Evolutionary conservation across 2,797 vertebrate genomes (phyloP), one percentile per base, ranked within the genome.

Genomic region (Alcedo quadribrachys): DNA sequence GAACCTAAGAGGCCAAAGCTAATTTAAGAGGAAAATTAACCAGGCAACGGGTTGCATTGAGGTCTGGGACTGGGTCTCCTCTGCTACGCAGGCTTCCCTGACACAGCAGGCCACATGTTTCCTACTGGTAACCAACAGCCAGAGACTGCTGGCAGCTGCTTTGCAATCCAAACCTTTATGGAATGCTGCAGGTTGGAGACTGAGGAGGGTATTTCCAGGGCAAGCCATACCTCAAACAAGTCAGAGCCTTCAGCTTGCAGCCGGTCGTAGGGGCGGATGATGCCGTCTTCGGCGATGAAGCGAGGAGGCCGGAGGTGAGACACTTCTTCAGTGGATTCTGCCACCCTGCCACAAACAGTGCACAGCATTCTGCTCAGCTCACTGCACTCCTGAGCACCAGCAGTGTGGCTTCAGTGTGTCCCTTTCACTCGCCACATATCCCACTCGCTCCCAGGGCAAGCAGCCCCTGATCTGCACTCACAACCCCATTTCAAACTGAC

Each of bases 271-370:
- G 99, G 99, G 17, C 99, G 97, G 75, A 99, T 98, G 96, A 99
- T 98, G 57, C 99, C 99, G 0, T 99, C 99, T 67, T 99, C 99
- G 2, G 93, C 98, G 93, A 99, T 99, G 55, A 99, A 97, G 32
- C 99, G 98, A 6, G 98, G 98, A 2, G 99, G 98, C 5, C 99
- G 98, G 17, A 99, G 98, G 71, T 98, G 98, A 13, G 97, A 98
- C 55, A 99, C 99, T 61, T 99, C 99, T 92, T 99, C 99, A 1
- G 98, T 98, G 1, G 99, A 98, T 88, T 99, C 99, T 7, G 99
- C 99, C 79, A 86, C 99, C 96, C 99, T 99, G 79, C 40, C 75
- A 69, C 0, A 75, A 40, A 89, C 24, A 89, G 37, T 20, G 32
- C 80, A 89, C 16, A 33, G 7, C 2, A 37, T 18, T 40, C 21